Evolutionary conservation across 1,140 invertebrate genomes (phyloP), one percentile per base, ranked within the genome.

Genomic region (Trichonephila inaurata): DNA sequence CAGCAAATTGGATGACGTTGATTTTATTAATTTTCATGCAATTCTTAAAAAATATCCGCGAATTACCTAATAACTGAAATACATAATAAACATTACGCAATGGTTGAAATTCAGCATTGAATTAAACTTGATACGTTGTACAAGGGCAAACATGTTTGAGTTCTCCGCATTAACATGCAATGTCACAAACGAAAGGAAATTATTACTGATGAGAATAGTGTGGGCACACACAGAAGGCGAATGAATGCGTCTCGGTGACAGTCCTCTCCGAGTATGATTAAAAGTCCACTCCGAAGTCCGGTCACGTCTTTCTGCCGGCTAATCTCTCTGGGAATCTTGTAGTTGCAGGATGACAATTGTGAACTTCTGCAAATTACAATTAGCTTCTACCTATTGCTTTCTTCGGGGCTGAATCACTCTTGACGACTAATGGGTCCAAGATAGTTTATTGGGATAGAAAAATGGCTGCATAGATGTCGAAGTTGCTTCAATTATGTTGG

Each of bases 331-430:
- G 44, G 28, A 28, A 89, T 77, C 88, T 89, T 89, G 88, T 89
- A 89, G 40, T 88, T 88, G 24, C 62, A 19, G 19, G 61, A 88
- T 58, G 86, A 77, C 88, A 89, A 89, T 89, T 89, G 64, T 69
- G 66, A 40, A 66, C 88, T 89, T 44, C 88, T 89, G 88, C 44
- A 64, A 40, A 87, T 33, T 61, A 64, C 61, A 87, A 87, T 87
- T 87, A 87, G 60, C 14, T 60, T 64, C 62, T 62, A n/a, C 82
- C 18, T 60, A 44, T 51, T 33, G 72, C 44, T 19, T 83, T 83
- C 28, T 51, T 21, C 16, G 10, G 6, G 44, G 72, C 72, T 33
- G 72, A 69, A 69, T 69, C 66, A 69, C 66, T 69, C 66, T 69
- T 21, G 66, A 77, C 72, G 72, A 77, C 72, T 77, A 18, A 40